Conservation (phyloP, 1,140 invertebrate species). For the Mya arenaria region DNA sequence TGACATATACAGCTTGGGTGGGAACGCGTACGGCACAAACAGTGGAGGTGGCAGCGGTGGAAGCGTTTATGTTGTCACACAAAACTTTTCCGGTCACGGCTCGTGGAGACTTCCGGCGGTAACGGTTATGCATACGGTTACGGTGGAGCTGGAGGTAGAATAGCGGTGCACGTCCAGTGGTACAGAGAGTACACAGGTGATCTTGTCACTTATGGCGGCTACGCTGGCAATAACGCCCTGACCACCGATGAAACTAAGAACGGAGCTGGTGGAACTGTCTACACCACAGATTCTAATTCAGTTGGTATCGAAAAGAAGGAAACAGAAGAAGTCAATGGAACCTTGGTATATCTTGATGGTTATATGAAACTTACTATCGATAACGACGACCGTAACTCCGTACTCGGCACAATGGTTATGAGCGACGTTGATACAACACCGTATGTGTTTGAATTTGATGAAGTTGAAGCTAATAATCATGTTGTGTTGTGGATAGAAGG, state of each 20-base stretch:
- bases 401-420: slow-evolving; percentile 67
- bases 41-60: slow-evolving; percentile 73
- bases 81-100: slow-evolving; percentile 73
- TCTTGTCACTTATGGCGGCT: slow-evolving; percentile 64
- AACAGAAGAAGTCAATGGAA: slow-evolving; percentile 52
- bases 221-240: slow-evolving; percentile 41
- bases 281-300: slow-evolving; percentile 63
- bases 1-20: slow-evolving; percentile 58
- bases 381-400: slow-evolving; percentile 71
- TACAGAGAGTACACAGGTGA: slow-evolving; percentile 66
- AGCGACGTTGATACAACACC: slow-evolving; percentile 39
- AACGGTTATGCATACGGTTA: slow-evolving; percentile 57
- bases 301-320: slow-evolving; percentile 54
- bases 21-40: slow-evolving; percentile 45
- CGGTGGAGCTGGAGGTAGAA: slow-evolving; percentile 69
- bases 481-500: slow-evolving; percentile 68
- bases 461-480: slow-evolving; percentile 66
- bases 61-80: slow-evolving; percentile 65
- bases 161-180: slow-evolving; percentile 66
- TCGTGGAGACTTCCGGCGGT: slow-evolving; percentile 62
- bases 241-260: slow-evolving; percentile 53
- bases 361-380: slow-evolving; percentile 65
- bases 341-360: slow-evolving; percentile 53
- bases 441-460: slow-evolving; percentile 64
- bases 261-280: slow-evolving; percentile 70